These are phyloP conservation scores for Drosophila mercatorum DNA, from an alignment of 2,888 invertebrate species.

Conservation along the genomic window DNA sequence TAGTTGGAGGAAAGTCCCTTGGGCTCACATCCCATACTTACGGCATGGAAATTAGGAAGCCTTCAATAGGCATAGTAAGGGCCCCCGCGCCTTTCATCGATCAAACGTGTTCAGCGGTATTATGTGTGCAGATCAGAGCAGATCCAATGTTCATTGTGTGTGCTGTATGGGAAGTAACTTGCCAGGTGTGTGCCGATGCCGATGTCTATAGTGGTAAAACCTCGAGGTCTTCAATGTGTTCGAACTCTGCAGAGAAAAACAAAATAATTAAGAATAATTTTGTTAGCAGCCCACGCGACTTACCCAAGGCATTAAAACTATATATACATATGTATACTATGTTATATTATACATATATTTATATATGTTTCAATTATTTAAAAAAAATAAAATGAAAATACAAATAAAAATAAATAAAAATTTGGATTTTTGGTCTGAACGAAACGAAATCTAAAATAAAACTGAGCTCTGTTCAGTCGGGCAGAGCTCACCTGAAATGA, in stretches of 20 bases:
- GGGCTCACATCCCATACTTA: not conserved
- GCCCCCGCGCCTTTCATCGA: too few species aligned
- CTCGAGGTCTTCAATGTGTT: slow-evolving; percentile 26
- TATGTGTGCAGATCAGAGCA: too few species aligned
- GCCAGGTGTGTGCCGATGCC: slow-evolving; percentile 14
- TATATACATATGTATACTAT: not conserved
- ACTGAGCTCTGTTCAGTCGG: not conserved
- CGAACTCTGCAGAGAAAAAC: not conserved
- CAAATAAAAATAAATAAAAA: not conserved
- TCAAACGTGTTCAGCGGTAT: not conserved
- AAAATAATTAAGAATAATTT: too few species aligned
- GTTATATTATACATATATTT: not conserved
- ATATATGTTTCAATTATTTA: not conserved
- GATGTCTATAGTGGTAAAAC: not conserved
- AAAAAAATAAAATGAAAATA: too few species aligned
- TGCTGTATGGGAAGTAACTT: slow-evolving; percentile 1
- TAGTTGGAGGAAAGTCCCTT: not conserved
- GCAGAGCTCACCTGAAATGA: not conserved
- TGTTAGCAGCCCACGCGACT: not conserved
- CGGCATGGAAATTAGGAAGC: not conserved
- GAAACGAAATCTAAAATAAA: slow-evolving; percentile 2
- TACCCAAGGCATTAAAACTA: slow-evolving; percentile 7
- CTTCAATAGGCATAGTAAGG: not conserved
- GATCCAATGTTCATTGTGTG: not conserved
- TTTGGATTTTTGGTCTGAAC: not conserved